Evolutionary conservation across 2,113 vertebrate genomes (phyloP), one percentile per base, ranked within the genome.

Genomic region (Melanerpes formicivorus): DNA sequence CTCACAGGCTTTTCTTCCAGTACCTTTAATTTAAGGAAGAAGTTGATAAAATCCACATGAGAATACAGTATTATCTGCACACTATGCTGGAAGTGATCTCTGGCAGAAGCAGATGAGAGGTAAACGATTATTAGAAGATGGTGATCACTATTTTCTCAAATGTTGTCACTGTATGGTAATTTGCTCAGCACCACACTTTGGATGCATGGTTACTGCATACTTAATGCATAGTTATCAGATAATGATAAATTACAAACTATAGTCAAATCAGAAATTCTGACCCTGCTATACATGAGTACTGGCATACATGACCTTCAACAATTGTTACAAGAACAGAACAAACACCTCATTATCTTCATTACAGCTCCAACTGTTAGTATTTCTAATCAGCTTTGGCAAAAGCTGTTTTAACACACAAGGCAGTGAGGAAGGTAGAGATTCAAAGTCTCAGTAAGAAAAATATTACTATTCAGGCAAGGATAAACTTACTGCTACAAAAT

Each of bases 371-470:
- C 67, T 26, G 26, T 25, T 65, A 71, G 40, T 40, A 87, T 86
- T 65, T 84, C 64, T 79, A 48, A 87, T 75, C 37, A 91, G 50
- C 54, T 83, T 73, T 65, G n/a, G 44, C 34, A 88, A 94, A 93
- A 84, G n/a, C 18, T 75, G 26, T 86, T 93, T 88, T 70, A 73
- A 76, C 23, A 79, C 13, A 65, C 2, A 2, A n/a, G 72, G 21
- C 50, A 81, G 40, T 9, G 13, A 84, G 16, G 29, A 86, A 81
- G 18, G 55, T 63, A 52, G 23, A 80, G 18, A 94, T 62, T n/a
- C 64, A 91, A 88, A 86, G 80, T 54, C 65, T 77, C 29, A 16
- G n/a, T 44, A 82, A 92, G 73, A 86, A 94, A 56, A 93, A 79
- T 52, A 78, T 65, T 62, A 56, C 19, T 58, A 70, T 78, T 87